A percentile compares a stretch with the other conserved stretches of the same genome.
These are phyloP conservation scores for Lasius platythorax DNA, from an alignment of 2,888 invertebrate genomes.

Conservation along the genomic window DNA sequence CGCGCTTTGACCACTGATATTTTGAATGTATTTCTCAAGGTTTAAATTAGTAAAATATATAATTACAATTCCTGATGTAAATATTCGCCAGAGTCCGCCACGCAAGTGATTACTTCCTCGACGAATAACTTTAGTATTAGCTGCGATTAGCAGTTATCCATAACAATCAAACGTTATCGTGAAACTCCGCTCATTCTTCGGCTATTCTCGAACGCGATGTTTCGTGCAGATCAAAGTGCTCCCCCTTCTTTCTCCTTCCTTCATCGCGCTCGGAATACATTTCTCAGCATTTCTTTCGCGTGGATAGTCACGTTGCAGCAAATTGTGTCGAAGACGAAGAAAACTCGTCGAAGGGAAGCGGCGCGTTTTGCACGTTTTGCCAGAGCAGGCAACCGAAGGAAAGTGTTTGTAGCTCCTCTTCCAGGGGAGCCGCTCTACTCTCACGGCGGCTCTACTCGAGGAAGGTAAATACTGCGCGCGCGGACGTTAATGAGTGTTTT, in stretches of 20 bases:
- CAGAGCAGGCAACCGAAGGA: not conserved
- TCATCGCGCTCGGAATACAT: constrained; percentile 29
- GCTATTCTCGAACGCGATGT: constrained; percentile 13
- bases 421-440: not conserved
- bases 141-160: not conserved
- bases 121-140: not conserved
- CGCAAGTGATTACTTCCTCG: not conserved
- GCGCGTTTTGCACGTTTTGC: constrained; percentile 25
- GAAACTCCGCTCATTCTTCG: not conserved
- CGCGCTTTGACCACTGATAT: not conserved
- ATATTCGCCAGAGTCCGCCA: too few species aligned
- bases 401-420: constrained; percentile 38
- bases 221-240: constrained; percentile 38
- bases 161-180: not conserved
- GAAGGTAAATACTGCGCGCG: constrained; percentile 55
- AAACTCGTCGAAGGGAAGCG: constrained; percentile 47
- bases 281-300: constrained; percentile 50
- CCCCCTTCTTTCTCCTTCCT: not conserved
- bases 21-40: not conserved
- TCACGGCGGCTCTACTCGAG: not conserved
- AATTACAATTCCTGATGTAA: too few species aligned
- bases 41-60: not conserved
- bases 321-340: constrained; percentile 41
- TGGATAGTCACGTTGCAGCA: constrained; percentile 38
- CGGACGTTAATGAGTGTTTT: constrained; percentile 74